Conservation (phyloP, 2,113 vertebrate genomes). For the Solea solea region DNA sequence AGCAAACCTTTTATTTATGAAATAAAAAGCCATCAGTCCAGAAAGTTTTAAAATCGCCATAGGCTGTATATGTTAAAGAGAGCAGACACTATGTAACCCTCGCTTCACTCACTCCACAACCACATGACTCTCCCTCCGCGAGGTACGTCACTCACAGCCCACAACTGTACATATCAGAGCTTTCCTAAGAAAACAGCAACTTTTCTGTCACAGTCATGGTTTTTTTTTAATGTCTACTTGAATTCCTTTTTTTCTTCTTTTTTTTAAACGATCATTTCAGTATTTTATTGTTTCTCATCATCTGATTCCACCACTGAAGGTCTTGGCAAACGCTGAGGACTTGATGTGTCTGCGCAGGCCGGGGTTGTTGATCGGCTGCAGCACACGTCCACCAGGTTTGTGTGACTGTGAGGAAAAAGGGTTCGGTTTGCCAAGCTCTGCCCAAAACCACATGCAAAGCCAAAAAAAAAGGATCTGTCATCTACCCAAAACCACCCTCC, state of each 20-base stretch:
- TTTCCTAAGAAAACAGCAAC: conserved; percentile 53
- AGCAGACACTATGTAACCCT: conserved; percentile 84
- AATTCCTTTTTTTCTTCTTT: conserved; percentile 58
- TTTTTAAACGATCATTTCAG: conserved; percentile 53
- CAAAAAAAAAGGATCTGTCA: conserved; percentile 46
- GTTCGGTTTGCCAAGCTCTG: conserved; percentile 42
- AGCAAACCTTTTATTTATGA: conserved; percentile 88
- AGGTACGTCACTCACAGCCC: conserved; percentile 76
- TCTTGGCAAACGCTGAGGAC: conserved; percentile 38
- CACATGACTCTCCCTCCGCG: conserved; percentile 81
- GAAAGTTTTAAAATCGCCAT: conserved; percentile 80
- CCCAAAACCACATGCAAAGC: conserved; percentile 46
- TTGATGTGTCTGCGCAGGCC: conserved; percentile 56
- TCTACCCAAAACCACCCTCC: background rate
- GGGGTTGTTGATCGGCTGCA: conserved; percentile 35
- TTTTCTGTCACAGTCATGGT: conserved; percentile 46
- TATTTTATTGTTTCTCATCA: conserved; percentile 49
- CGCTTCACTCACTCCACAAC: conserved; percentile 80
- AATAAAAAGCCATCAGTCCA: conserved; percentile 84
- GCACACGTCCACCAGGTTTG: conserved; percentile 35
- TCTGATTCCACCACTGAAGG: conserved; percentile 22
- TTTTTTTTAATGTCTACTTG: conserved; percentile 61
- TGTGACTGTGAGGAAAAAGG: conserved; percentile 51
- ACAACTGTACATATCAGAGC: conserved; percentile 67
- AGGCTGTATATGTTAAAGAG: conserved; percentile 83